Base-by-base conservation (phyloP, 92 coral and sea anemone species). In the Metridium senile region DNA sequence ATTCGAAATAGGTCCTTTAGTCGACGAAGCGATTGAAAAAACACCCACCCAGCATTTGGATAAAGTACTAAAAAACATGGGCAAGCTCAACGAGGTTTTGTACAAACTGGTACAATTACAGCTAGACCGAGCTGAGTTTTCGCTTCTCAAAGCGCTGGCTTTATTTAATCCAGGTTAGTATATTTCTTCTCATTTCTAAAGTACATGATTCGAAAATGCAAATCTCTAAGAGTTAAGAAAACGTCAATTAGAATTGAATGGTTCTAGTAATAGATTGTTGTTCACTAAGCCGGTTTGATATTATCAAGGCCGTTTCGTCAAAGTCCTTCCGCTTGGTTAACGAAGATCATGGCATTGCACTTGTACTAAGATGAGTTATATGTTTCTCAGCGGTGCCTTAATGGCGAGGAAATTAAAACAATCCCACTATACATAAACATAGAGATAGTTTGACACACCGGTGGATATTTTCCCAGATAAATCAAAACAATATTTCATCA, bases 161-260 rank as follows among this genome's bases (percentile, higher is more conserved):
- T 97, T 96, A 72, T 96, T 96, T 76, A 96, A 96, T 62, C 97
- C 99, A 11, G 99, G 99, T 93, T 87, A 77, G 89, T 62, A 6
- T 21, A 9, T 54, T 3, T 54, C 13, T 39, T 39, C 13, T 13
- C 13, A 39, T 13, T 39, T 54, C 61, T 17, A 54, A n/a, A 17
- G 61, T 6, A 16, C 66, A 1, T 22, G 22, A 18, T 25, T 29
- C 33, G 33, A 59, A 26, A 59, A 59, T 59, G 23, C 16, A 59
- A 59, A 22, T 59, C 59, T 54, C 16, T 54, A 20, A 3, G 49
- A 39, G 49, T 39, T 39, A 54, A 54, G 59, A 13, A 54, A 54
- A 54, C 59, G 59, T 54, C 59, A 54, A 54, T 54, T 54, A 61
- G 58, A 72, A 62, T 39, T 72, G 52, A 22, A 52, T 9, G 61